These are phyloP conservation scores for Sebastes nivosus DNA, from an alignment of 2,797 vertebrate species.

Conservation along the genomic window DNA sequence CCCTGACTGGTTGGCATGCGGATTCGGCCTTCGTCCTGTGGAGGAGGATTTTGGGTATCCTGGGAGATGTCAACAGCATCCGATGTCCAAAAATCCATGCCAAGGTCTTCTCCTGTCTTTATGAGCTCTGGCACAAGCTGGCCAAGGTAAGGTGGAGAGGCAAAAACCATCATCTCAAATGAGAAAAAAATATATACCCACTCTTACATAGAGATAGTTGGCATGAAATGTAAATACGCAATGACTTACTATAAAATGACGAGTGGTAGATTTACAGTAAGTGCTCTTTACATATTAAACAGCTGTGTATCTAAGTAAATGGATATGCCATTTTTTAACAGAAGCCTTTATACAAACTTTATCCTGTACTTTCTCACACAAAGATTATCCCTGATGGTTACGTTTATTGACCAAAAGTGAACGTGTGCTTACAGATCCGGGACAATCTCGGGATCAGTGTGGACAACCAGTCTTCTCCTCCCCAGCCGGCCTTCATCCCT, in stretches of 20 bases:
- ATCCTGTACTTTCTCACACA: neutral
- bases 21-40: constrained; percentile 97
- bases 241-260: neutral
- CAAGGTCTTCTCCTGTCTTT: constrained; percentile 92
- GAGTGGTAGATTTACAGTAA: neutral
- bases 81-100: constrained; percentile 93
- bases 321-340: neutral
- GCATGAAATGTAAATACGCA: neutral
- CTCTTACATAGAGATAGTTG: neutral
- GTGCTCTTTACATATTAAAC: neutral
- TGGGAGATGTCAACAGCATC: constrained; percentile 96
- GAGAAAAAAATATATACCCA: neutral
- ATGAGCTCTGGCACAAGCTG: constrained; percentile 96
- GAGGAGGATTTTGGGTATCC: constrained; percentile 95
- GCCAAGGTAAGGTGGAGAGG: constrained; percentile 86
- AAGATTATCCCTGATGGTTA: neutral
- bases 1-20: constrained; percentile 93
- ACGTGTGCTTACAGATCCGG: constrained; percentile 86
- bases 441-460: constrained; percentile 95
- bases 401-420: neutral
- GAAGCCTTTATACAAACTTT: neutral
- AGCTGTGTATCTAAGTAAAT: neutral
- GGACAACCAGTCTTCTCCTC: constrained; percentile 94
- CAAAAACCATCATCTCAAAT: neutral
- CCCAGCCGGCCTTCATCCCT: constrained; percentile 91